Base-by-base conservation (phyloP, 1,140 invertebrate genomes). In the Euborellia annulipes region DNA sequence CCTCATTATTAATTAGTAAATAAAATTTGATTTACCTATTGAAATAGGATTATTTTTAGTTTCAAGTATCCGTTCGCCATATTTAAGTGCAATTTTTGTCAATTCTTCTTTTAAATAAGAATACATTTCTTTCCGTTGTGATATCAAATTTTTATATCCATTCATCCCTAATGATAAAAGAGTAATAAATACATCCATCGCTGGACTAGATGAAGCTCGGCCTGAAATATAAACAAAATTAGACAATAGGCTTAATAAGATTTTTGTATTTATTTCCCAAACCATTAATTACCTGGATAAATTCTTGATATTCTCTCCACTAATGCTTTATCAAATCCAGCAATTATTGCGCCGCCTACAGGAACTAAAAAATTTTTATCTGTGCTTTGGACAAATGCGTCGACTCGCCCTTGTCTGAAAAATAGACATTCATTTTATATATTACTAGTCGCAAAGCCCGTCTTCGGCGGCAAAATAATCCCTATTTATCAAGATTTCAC, bases 331-430 rank as follows among this genome's bases (percentile, higher is more conserved):
- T 87, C 72, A 62, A 82, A 84, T 0, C 80, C 80, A 36, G 79
- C 82, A 48, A 89, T 76, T 21, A 92, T 71, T 11, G 85, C 73
- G 1, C 86, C 88, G 30, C 88, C 87, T 14, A 92, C 88, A 41
- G 87, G 87, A 18, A 91, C 84, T 62, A 89, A 63, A 39, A 91
- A 79, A 63, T 92, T 92, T 61, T 91, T 92, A 61, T 92, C 87
- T 16, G 81, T 82, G 56, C 84, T 88, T 59, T 91, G 86, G 46
- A 90, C 80, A 63, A 87, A 80, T 3, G 76, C 75, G 66, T 89
- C 85, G 0, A 90, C 64, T 45, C 83, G 66, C 20, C 82, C 82
- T 49, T 70, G 65, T 34, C 64, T 66, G 52, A 41, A 53, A 64
- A 60, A 46, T 21, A 36, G n/a, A n/a, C n/a, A n/a, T n/a, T n/a